Percentiles rank a stretch among this genome's conserved stretches.
These are phyloP conservation scores for Stichodactyla mertensii DNA, from an alignment of 64 coral and sea anemone genomes.

Conservation along the genomic window DNA sequence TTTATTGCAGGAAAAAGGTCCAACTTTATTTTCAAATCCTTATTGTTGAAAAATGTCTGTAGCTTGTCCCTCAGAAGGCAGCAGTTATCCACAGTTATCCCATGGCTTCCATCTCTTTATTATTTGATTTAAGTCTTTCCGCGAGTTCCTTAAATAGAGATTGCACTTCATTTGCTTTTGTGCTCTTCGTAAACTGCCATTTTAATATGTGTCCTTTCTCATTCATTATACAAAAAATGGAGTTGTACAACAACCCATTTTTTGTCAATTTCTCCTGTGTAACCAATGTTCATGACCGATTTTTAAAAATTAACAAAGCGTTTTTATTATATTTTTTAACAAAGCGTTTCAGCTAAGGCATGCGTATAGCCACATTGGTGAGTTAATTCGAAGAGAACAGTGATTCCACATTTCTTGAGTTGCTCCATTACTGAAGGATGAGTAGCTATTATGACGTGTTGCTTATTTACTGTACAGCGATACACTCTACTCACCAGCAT, in stretches of 20 bases:
- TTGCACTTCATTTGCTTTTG: conserved; percentile 16
- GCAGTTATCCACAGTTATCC: conserved; percentile 33
- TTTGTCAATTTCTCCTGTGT: conserved; percentile 1
- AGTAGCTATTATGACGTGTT: not conserved
- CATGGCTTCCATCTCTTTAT: not conserved
- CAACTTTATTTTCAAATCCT: conserved; percentile 15
- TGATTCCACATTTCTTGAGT: not conserved
- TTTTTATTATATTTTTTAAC: too few species aligned
- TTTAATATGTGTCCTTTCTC: conserved; percentile 17
- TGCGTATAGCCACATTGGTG: not conserved
- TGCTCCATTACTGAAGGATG: not conserved
- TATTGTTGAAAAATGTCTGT: conserved; percentile 25
- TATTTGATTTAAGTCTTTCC: not conserved
- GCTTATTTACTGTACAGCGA: not conserved
- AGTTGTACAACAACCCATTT: conserved; percentile 30
- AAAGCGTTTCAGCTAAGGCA: conserved; percentile 2
- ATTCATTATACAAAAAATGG: conserved; percentile 35
- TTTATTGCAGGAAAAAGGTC: conserved; percentile 45
- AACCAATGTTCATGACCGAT: conserved; percentile 36
- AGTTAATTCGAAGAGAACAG: not conserved
- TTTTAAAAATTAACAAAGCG: too few species aligned
- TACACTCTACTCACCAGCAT: not conserved
- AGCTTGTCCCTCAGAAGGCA: conserved; percentile 17
- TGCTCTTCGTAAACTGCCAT: conserved; percentile 42
- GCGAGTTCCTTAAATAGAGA: not conserved